A percentile compares a stretch with the other conserved stretches of the same genome.
Conservation (phyloP, 1,140 invertebrate species). For the Lasioglossum albipes region DNA sequence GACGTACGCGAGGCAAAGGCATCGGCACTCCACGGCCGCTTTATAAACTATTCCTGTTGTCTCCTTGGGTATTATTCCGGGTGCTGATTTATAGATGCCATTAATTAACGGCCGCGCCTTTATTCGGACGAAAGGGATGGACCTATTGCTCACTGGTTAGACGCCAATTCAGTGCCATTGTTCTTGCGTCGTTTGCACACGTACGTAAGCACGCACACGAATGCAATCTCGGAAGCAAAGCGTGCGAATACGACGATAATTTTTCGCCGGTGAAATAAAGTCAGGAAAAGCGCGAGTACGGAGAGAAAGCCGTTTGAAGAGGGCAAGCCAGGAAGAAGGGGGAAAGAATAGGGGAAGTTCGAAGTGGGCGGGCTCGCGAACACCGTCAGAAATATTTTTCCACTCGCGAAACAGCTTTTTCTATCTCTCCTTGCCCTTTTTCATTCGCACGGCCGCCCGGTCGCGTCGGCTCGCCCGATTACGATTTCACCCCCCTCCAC, state of each 20-base stretch:
- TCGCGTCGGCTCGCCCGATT: background rate
- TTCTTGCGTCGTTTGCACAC: conserved; percentile 79
- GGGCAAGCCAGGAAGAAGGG: conserved; percentile 58
- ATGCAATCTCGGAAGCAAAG: conserved; percentile 15
- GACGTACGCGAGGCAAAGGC: conserved; percentile 64
- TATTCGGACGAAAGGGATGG: conserved; percentile 78
- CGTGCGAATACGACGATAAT: conserved; percentile 62
- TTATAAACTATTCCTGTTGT: conserved; percentile 81
- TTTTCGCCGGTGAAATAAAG: conserved; percentile 72
- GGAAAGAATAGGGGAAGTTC: conserved; percentile 63
- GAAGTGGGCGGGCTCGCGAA: conserved; percentile 62
- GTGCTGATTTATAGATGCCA: conserved; percentile 78
- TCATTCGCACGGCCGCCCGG: conserved; percentile 4
- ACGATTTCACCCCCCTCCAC: too few relatives aligned
- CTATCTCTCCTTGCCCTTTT: conserved; percentile 27
- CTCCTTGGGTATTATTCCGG: conserved; percentile 79
- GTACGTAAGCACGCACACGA: conserved; percentile 39
- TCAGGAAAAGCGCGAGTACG: conserved; percentile 65
- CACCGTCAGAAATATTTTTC: conserved; percentile 75
- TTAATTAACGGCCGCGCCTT: conserved; percentile 79
- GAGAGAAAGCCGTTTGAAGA: conserved; percentile 59
- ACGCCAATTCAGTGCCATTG: conserved; percentile 78
- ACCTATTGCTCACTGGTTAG: conserved; percentile 80
- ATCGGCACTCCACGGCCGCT: conserved; percentile 67
- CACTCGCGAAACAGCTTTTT: conserved; percentile 59